phyloP scores from a whole-genome alignment of 2,888 invertebrate species.

The Drosophila recens region DNA sequence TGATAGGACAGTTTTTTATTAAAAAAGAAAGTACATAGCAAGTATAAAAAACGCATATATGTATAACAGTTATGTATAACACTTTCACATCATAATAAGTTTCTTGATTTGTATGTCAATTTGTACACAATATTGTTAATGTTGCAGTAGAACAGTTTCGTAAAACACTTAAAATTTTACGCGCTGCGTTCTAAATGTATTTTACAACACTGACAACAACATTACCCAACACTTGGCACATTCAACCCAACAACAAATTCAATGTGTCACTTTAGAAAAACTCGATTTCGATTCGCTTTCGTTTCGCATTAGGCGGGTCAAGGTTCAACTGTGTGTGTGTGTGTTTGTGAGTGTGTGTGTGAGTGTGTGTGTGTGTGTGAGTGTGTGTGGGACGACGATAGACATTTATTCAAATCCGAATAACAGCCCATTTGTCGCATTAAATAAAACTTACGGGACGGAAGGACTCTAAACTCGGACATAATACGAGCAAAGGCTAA shows the following conservation, averaged over 20 bases:
- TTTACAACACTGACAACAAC: conserved; percentile 28
- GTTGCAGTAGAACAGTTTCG: not conserved
- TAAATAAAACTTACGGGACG: conserved; percentile 68
- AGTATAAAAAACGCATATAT: not conserved
- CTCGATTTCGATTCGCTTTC: conserved; percentile 63
- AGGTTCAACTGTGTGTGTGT: conserved; percentile 31
- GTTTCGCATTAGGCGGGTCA: conserved; percentile 52
- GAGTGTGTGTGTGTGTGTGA: conserved; percentile 14
- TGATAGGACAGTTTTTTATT: too few relatives aligned
- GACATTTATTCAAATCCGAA: conserved; percentile 75
- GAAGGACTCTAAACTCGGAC: conserved; percentile 16
- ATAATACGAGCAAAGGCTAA: conserved; percentile 10
- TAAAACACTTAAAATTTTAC: not conserved
- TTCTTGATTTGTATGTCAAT: not conserved
- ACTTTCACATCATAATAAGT: not conserved
- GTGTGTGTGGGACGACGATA: conserved; percentile 42
- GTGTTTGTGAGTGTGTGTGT: conserved; percentile 13
- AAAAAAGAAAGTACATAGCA: not conserved
- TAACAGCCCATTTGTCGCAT: conserved; percentile 77
- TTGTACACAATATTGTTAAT: not conserved
- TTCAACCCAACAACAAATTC: conserved; percentile 13
- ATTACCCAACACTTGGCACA: not conserved
- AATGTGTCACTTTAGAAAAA: conserved; percentile 55
- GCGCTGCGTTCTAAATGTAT: conserved; percentile 15
- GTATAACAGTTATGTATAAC: conserved; percentile 1